A percentile compares a stretch with the other conserved stretches of the same genome.
These are phyloP conservation scores for Ispidina lecontei DNA, from an alignment of 2,797 vertebrate species.

Conservation along the genomic window DNA sequence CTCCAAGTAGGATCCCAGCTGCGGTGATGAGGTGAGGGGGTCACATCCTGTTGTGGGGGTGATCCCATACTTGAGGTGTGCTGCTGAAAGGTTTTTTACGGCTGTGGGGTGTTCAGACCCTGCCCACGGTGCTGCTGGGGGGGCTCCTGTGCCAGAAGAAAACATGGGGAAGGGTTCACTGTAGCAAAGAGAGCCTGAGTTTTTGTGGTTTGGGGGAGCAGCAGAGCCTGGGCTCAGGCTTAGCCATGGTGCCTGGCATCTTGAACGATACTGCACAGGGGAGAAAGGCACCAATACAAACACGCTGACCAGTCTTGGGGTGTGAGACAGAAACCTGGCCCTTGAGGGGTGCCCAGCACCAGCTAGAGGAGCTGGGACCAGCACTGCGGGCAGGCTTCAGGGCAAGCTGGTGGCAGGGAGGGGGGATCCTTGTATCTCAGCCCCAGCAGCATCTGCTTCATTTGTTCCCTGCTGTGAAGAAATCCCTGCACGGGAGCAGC, in stretches of 20 bases:
- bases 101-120: not conserved
- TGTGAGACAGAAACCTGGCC: not conserved
- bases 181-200: not conserved
- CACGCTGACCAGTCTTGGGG: accelerated
- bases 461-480: not conserved
- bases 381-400: not conserved
- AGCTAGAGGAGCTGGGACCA: not conserved
- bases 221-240: not conserved
- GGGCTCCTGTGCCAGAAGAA: not conserved
- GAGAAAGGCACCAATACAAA: not conserved
- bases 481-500: not conserved
- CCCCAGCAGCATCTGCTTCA: not conserved
- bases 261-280: accelerated
- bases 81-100: not conserved
- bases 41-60: not conserved
- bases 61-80: not conserved
- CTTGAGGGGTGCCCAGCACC: not conserved
- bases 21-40: not conserved
- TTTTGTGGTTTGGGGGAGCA: no score
- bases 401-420: not conserved
- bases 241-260: accelerated
- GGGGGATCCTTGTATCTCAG: accelerated
- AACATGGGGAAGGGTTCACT: not conserved
- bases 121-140: not conserved
- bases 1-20: not conserved